Percentiles rank a stretch among this genome's conserved stretches.
Evolutionary conservation across 2,113 vertebrate species (phyloP).

Genomic region (Cyrtonyx montezumae): DNA sequence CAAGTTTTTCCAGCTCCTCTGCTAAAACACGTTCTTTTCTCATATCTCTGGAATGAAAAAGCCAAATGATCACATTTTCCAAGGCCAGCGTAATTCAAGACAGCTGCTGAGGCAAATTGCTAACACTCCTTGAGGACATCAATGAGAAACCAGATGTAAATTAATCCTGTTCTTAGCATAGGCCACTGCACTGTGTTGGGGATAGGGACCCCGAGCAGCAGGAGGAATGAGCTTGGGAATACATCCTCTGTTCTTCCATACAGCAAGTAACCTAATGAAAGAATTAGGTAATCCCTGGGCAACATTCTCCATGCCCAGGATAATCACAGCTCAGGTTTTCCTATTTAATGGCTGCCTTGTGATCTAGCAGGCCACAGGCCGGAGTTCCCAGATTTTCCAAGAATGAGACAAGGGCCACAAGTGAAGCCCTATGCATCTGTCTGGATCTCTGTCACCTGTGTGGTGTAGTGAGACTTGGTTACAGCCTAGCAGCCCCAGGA

Average conservation of each 20-base stretch:
- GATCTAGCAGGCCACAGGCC: neutral
- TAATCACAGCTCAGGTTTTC: neutral
- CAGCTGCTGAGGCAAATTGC: constrained; percentile 13
- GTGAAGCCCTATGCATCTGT: neutral
- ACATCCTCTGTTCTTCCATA: neutral
- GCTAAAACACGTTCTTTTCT: constrained; percentile 79
- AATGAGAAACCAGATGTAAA: constrained; percentile 46
- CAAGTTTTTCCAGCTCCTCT: constrained; percentile 70
- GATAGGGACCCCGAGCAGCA: neutral
- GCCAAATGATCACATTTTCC: constrained; percentile 26
- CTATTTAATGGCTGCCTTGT: neutral
- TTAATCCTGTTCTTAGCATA: neutral
- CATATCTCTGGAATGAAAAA: constrained; percentile 80
- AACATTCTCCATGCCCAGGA: neutral
- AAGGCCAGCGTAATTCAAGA: constrained; percentile 31
- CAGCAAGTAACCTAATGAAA: neutral
- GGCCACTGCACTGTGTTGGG: neutral
- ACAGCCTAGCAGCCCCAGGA: neutral
- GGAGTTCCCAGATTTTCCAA: neutral
- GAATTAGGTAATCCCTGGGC: neutral
- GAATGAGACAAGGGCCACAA: neutral
- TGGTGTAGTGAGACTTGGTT: neutral
- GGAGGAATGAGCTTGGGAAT: neutral
- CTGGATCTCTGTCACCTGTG: neutral
- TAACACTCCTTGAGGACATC: neutral